These are phyloP conservation scores for Ganaspis brasiliensis DNA, from an alignment of 2,888 invertebrate species.

Conservation along the genomic window DNA sequence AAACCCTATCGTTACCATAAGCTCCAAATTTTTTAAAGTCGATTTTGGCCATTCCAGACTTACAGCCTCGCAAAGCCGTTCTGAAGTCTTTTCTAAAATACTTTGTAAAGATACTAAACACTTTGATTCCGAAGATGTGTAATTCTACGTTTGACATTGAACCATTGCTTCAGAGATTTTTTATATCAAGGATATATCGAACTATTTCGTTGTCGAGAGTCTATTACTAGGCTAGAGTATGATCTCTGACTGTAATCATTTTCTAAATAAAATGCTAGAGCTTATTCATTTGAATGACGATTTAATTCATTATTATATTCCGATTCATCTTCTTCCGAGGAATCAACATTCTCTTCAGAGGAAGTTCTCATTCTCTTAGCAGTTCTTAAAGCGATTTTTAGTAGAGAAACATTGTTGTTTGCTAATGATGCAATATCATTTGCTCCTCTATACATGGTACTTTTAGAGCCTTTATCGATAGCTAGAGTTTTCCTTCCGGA, in stretches of 20 bases:
- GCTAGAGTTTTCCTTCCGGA: background rate
- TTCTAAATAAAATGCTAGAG: constrained; percentile 4
- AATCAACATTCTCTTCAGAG: too few relatives aligned
- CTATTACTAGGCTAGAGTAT: background rate
- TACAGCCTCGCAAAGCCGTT: constrained; percentile 12
- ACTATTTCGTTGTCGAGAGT: constrained; percentile 11
- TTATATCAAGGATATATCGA: constrained; percentile 19
- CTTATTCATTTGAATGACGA: background rate
- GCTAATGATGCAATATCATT: background rate
- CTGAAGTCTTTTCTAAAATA: constrained; percentile 11
- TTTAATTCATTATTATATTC: background rate
- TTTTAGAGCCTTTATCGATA: background rate
- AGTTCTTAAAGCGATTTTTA: background rate
- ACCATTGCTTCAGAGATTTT: background rate
- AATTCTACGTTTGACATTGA: background rate
- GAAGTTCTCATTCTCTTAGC: background rate
- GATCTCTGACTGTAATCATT: background rate
- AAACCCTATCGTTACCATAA: constrained; percentile 31
- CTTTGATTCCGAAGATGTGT: background rate
- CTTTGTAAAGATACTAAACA: constrained; percentile 7
- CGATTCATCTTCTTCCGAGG: too few relatives aligned
- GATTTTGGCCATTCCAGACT: background rate
- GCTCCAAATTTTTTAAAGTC: constrained; percentile 4
- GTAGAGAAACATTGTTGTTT: background rate
- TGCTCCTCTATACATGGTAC: background rate